Evolutionary conservation across 1,140 invertebrate species (phyloP), one percentile per base, ranked within the genome.

Genomic region (Magallana angulata): DNA sequence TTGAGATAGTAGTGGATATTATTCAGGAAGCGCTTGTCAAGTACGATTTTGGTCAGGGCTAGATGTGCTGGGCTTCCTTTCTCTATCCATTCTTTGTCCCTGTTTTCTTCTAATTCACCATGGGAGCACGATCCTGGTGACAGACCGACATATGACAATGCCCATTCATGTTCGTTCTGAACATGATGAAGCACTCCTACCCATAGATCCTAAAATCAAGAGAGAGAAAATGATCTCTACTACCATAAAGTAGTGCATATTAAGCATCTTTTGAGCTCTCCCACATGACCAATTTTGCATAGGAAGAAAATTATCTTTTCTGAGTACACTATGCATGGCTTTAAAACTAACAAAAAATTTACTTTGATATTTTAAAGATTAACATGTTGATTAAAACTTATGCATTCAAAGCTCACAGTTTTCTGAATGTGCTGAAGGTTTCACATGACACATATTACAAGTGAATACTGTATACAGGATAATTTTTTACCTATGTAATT

Each of bases 1-100:
- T 82, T 86, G 7, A 86, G 48, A 48, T 30, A 86, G 57, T 86
- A 86, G 18, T 24, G 85, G n/a, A 86, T 57, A 2, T 86, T n/a
- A 5, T 86, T 86, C 14, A 86, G 36, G 7, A 86, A 76, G 14
- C 71, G 36, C n/a, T 82, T 86, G 58, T 86, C 71, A 64, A 86
- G 57, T n/a, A 86, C 68, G 24, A 86, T 86, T 14, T 58, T 48
- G 2, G 36, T 76, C 48, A 86, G 56, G 16, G 68, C 56, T 5
- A 8, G 48, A 80, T 80, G 85, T 7, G 85, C 85, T 18, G 11
- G 6, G 18, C 30, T 48, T 58, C 85, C 85, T 30, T 86, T 86
- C 64, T 76, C 64, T 64, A 64, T 64, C 18, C 71, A 76, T 76
- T 18, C 9, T 18, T 76, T 76, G 18, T 76, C 71, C 18, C 71